phyloP scores from a whole-genome alignment of 2,888 invertebrate species.

The Limenitis arthemis region DNA sequence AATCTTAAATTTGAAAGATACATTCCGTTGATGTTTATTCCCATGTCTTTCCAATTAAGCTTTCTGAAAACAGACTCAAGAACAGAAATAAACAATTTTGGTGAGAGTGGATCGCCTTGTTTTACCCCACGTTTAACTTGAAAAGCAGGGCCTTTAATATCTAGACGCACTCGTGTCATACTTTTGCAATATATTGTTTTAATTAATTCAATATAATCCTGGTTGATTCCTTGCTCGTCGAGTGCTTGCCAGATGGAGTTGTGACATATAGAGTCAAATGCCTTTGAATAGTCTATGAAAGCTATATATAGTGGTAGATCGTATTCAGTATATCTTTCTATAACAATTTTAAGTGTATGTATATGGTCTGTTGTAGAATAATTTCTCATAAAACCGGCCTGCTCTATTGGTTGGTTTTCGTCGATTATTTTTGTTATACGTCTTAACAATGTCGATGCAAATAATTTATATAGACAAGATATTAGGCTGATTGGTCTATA shows the following conservation, averaged over 20 bases:
- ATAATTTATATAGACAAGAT: conserved; percentile 15
- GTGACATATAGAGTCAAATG: conserved; percentile 10
- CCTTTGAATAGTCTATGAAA: conserved; percentile 13
- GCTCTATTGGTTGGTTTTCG: conserved; percentile 12
- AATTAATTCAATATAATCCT: background rate
- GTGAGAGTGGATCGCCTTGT: conserved; percentile 4
- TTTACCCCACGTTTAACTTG: conserved; percentile 3
- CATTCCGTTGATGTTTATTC: too few relatives aligned
- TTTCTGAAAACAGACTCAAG: too few relatives aligned
- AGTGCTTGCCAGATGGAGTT: conserved; percentile 2
- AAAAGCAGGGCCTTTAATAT: background rate
- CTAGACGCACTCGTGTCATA: background rate
- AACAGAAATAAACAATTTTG: background rate
- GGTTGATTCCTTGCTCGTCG: conserved; percentile 2
- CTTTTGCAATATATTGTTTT: conserved; percentile 2
- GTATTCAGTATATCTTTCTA: conserved; percentile 12
- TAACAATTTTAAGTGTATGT: background rate
- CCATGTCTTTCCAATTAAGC: too few relatives aligned
- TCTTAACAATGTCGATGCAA: background rate
- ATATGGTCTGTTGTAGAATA: conserved; percentile 13
- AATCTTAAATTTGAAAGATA: background rate
- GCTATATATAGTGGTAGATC: conserved; percentile 2
- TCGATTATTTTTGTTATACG: conserved; percentile 2
- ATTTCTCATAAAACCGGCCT: conserved; percentile 17
- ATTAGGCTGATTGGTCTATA: conserved; percentile 14